These are phyloP conservation scores for Emesis russula DNA, from an alignment of 2,888 invertebrate genomes.

Conservation along the genomic window DNA sequence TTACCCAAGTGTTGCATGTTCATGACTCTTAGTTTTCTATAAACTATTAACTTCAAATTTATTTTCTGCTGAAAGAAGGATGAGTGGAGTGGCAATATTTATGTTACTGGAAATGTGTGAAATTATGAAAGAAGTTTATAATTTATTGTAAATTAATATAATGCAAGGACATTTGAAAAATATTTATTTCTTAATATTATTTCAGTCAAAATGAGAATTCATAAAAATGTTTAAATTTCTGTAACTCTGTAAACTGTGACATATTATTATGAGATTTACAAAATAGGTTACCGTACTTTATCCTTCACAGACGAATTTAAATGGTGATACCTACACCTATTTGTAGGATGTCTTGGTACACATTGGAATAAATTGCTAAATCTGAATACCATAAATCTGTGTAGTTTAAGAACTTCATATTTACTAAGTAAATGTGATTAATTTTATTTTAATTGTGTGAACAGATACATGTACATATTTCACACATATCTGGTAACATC, in stretches of 20 bases:
- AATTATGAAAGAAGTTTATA: background rate
- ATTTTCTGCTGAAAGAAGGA: background rate
- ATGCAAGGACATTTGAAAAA: too few relatives aligned
- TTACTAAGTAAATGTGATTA: too few relatives aligned
- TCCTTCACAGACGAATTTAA: too few relatives aligned
- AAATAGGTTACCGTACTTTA: too few relatives aligned
- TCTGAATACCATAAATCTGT: too few relatives aligned
- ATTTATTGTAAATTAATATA: background rate
- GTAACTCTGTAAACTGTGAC: background rate
- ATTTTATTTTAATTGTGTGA: too few relatives aligned
- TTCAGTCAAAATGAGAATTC: too few relatives aligned
- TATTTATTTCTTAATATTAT: background rate
- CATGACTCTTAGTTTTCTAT: background rate
- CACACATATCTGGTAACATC: background rate
- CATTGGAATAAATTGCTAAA: too few relatives aligned
- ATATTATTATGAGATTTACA: too few relatives aligned
- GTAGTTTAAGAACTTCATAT: background rate
- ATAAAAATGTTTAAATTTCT: background rate
- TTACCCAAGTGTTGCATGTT: background rate
- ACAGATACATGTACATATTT: background rate
- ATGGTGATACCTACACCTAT: too few relatives aligned
- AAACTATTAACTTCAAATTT: background rate
- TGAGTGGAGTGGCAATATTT: background rate
- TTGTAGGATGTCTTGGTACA: too few relatives aligned
- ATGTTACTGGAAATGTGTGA: conserved; percentile 1